Conservation (phyloP, 2,797 vertebrate genomes). For the Centropyge bicolor region DNA sequence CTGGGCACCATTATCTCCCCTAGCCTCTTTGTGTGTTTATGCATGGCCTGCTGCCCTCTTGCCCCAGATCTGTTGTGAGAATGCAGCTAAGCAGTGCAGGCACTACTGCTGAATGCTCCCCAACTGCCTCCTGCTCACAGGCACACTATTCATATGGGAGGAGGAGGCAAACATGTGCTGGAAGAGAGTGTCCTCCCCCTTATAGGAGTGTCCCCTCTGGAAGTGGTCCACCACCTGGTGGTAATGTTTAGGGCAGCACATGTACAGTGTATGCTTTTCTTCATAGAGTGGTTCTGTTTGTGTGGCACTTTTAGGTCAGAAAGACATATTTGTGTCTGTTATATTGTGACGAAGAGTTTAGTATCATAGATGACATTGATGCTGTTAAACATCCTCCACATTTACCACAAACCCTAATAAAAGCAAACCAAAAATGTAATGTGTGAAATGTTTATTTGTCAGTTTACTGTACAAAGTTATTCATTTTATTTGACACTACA, state of each 20-base stretch:
- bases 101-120: constrained; percentile 44
- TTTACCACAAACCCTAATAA: not conserved
- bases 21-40: constrained; percentile 57
- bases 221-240: constrained; percentile 63
- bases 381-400: not conserved
- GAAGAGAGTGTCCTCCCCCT: constrained; percentile 59
- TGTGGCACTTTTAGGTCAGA: not conserved
- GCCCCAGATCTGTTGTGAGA: constrained; percentile 54
- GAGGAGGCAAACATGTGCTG: constrained; percentile 56
- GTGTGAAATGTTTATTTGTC: constrained; percentile 49
- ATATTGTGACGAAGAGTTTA: not conserved
- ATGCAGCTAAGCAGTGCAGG: constrained; percentile 46
- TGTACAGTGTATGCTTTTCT: not conserved
- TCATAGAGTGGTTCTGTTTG: not conserved
- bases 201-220: constrained; percentile 28
- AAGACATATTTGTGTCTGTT: not conserved
- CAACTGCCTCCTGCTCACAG: constrained; percentile 54
- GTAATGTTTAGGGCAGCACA: constrained; percentile 37
- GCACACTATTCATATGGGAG: constrained; percentile 63
- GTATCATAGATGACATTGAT: not conserved
- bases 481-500: constrained; percentile 39
- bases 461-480: constrained; percentile 55
- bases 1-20: constrained; percentile 67
- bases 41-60: constrained; percentile 70
- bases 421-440: constrained; percentile 1